Conservation (phyloP, 1,140 invertebrate genomes). For the Bombus sibiricus region DNA sequence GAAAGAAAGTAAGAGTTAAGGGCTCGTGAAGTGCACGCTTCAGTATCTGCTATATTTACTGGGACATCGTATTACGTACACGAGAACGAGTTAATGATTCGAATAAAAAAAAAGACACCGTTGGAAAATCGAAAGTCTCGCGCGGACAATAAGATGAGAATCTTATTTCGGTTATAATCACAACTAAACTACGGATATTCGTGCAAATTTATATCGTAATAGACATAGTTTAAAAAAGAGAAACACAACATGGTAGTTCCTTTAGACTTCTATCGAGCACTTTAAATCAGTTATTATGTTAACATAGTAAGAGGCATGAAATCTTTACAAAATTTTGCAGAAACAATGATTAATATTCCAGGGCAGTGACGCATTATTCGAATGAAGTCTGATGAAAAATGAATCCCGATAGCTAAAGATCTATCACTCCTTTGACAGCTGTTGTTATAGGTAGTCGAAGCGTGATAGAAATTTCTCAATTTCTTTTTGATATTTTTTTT, state of each 20-base stretch:
- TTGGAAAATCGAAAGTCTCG: not conserved
- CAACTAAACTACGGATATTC: not conserved
- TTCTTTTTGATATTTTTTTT: not conserved
- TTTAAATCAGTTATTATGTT: not conserved
- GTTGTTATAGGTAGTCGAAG: slow-evolving; percentile 3
- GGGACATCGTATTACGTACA: not conserved
- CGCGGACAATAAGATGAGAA: not conserved
- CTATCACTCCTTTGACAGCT: slow-evolving; percentile 26
- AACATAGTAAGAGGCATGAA: not conserved
- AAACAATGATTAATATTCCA: slow-evolving; percentile 23
- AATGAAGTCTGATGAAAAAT: slow-evolving; percentile 30
- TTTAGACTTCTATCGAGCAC: not conserved
- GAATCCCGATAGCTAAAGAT: slow-evolving; percentile 20
- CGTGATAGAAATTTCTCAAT: slow-evolving; percentile 26
- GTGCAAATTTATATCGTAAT: no score
- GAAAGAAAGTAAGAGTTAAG: slow-evolving; percentile 34
- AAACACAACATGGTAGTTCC: no score
- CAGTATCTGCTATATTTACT: slow-evolving; percentile 9
- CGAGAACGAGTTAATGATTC: slow-evolving; percentile 9
- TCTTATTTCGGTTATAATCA: not conserved
- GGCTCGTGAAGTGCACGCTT: slow-evolving; percentile 18
- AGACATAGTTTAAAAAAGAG: not conserved
- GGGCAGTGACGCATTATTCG: slow-evolving; percentile 17
- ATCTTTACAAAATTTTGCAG: not conserved
- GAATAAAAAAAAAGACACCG: not conserved